Conservation (phyloP, 2,113 vertebrate genomes). For the Bungarus multicinctus region DNA sequence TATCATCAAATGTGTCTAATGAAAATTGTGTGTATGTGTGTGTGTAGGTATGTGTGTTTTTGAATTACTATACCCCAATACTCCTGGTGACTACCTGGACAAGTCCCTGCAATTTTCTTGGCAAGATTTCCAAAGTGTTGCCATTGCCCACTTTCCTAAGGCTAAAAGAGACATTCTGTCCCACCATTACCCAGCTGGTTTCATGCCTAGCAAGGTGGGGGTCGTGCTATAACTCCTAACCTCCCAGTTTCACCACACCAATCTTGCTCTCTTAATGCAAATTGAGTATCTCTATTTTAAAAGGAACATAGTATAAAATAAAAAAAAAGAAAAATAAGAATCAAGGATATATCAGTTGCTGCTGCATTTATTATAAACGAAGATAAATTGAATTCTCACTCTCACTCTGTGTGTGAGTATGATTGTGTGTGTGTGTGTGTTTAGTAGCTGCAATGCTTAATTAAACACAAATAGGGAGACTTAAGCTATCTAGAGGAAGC, state of each 20-base stretch:
- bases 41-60: background rate
- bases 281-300: background rate
- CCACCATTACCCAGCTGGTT: background rate
- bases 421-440: background rate
- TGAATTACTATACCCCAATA: background rate
- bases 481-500: background rate
- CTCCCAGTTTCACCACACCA: background rate
- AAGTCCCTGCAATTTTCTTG: background rate
- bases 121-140: background rate
- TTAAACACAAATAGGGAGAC: background rate
- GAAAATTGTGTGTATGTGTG: background rate
- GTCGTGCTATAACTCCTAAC: background rate
- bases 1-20: background rate
- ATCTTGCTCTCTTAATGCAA: background rate
- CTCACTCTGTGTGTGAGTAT: background rate
- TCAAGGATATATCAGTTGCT: background rate
- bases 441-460: background rate
- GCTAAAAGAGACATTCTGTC: background rate
- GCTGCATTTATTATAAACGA: conserved; percentile 13
- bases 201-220: background rate
- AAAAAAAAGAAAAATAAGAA: conserved; percentile 4
- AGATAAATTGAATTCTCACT: background rate
- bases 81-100: background rate
- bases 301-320: background rate
- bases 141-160: background rate